Evolutionary conservation across 2,113 vertebrate genomes (phyloP).

Genomic region (Phyllopteryx taeniolatus): DNA sequence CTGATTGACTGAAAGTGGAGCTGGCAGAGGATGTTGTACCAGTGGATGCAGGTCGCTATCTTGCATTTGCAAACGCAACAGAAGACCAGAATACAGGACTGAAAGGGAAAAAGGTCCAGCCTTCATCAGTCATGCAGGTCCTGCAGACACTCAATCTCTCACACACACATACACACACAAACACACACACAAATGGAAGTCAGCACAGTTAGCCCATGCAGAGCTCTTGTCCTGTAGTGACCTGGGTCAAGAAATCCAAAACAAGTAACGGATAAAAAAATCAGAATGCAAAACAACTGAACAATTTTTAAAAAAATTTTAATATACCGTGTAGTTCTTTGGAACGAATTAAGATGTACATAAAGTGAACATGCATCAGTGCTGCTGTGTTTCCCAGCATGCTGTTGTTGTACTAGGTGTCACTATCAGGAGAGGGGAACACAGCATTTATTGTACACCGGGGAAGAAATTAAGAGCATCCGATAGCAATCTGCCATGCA

Average conservation of each 20-base stretch:
- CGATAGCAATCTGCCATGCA: constrained; percentile 68
- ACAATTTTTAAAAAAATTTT: constrained; percentile 9
- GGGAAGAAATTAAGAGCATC: constrained; percentile 51
- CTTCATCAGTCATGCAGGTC: constrained; percentile 60
- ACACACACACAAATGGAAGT: constrained; percentile 29
- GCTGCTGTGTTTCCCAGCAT: constrained; percentile 60
- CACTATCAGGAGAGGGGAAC: constrained; percentile 43
- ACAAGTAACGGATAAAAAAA: constrained; percentile 36
- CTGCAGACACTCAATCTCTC: constrained; percentile 27
- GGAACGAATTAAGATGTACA: constrained; percentile 30
- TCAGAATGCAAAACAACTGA: constrained; percentile 22
- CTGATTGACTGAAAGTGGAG: constrained; percentile 66
- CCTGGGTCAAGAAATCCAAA: constrained; percentile 35
- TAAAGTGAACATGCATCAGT: constrained; percentile 59
- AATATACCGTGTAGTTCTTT: constrained; percentile 23
- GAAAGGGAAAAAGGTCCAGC: constrained; percentile 30
- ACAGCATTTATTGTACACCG: constrained; percentile 49
- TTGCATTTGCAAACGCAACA: constrained; percentile 53
- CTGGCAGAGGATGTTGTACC: constrained; percentile 34
- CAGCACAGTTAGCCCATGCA: constrained; percentile 68
- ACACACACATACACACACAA: constrained; percentile 19
- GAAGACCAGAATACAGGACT: constrained; percentile 40
- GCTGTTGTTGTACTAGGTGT: constrained; percentile 61
- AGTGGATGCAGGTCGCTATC: constrained; percentile 55
- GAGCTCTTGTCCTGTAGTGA: constrained; percentile 47